Conservation (phyloP, 2,113 vertebrate species). For the Vulpes lagopus region DNA sequence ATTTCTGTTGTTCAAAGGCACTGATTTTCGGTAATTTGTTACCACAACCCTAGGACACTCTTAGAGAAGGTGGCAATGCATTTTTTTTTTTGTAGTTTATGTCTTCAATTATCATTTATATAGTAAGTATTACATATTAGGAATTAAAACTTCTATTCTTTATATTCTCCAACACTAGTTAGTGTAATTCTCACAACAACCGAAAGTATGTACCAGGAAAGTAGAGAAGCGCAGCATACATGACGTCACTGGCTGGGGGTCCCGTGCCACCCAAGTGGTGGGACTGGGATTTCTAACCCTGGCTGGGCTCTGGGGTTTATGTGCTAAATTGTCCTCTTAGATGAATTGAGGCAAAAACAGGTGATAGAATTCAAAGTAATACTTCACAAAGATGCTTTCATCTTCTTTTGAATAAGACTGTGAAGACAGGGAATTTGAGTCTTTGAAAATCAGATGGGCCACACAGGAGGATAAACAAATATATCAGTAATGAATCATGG, state of each 20-base stretch:
- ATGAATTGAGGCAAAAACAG: background rate
- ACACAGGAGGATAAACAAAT: slow-evolving; percentile 7
- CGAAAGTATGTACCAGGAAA: background rate
- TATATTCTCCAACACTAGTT: background rate
- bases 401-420: slow-evolving; percentile 1
- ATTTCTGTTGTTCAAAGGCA: background rate
- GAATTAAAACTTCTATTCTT: background rate
- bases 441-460: background rate
- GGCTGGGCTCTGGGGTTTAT: background rate
- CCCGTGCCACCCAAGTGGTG: too few species aligned
- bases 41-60: background rate
- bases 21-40: background rate
- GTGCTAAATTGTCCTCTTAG: background rate
- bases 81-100: background rate
- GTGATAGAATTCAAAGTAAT: background rate
- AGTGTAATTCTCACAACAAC: background rate
- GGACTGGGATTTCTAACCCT: background rate
- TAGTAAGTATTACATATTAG: background rate
- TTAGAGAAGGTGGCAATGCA: background rate
- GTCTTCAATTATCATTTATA: background rate
- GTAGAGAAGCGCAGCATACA: background rate
- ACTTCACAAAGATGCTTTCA: background rate
- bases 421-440: background rate
- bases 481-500: background rate
- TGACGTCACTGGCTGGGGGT: background rate